Base-by-base conservation (phyloP, 2,113 vertebrate species). In the Sylvia atricapilla region DNA sequence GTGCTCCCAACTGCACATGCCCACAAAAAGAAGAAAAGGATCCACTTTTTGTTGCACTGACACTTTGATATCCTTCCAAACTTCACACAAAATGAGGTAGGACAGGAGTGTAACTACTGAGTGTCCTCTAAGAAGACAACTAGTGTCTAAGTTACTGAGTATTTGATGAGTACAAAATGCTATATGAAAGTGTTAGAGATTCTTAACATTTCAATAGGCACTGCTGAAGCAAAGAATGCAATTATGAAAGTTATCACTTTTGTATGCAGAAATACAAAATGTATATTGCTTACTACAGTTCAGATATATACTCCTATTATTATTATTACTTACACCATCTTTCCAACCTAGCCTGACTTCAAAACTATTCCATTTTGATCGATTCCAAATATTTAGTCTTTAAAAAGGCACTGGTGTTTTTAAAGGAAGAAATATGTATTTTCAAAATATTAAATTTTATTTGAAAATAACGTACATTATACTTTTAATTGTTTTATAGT, bases 401-500 rank as follows among this genome's bases (percentile, higher is more conserved):
- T 73, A 55, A 64, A 73, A 37, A 39, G 37, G 16, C 37, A 84
- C 5, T 47, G 4, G 19, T 66, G 30, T 73, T 77, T 81, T 49
- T 53, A 73, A 52, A 95, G 27, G 70, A 91, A 43, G 64, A 84
- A 41, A 79, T 2, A 28, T 53, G 44, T 24, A 49, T 56, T 80
- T 75, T 15, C 13, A 33, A 76, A 79, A 79, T 80, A 85, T 43
- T 83, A 63, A 23, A 80, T 82, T 93, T 94, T 81, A 91, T 92
- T 95, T 86, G 37, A 94, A 96, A 96, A 82, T 87, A 94, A 62
- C 43, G 39, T 63, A 93, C 83, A 68, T 90, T 81, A 94, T 91
- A 94, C 76, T 97, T 97, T 78, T 72, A 89, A 97, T 98, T 98
- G 97, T 97, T 97, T 97, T 96, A 96, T 50, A 94, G 95, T 96